phyloP scores from a whole-genome alignment of 2,888 invertebrate species.

The Eupithecia insigniata region DNA sequence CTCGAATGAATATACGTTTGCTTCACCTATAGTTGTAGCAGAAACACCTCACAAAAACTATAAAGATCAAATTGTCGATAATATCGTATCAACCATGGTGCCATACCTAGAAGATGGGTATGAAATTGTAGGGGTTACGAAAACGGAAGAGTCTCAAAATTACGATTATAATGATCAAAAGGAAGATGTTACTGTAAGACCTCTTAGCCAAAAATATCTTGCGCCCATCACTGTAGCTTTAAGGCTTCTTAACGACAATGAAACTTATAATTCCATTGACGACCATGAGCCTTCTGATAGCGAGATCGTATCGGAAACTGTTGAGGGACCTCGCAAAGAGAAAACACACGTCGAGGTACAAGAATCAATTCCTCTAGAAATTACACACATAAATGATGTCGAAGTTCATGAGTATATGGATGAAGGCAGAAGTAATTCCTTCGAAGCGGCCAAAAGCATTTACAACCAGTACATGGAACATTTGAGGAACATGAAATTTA shows the following conservation, averaged over 20 bases:
- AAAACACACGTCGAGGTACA: constrained; percentile 86
- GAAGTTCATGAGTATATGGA: constrained; percentile 77
- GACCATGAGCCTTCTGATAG: constrained; percentile 74
- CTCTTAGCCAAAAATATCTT: constrained; percentile 82
- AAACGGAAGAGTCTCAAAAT: constrained; percentile 53
- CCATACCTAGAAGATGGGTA: constrained; percentile 76
- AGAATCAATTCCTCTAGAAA: constrained; percentile 85
- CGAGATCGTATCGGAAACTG: constrained; percentile 68
- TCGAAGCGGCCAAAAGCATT: constrained; percentile 60
- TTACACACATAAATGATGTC: constrained; percentile 77
- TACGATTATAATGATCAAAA: constrained; percentile 50
- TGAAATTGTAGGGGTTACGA: constrained; percentile 73
- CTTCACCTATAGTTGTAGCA: constrained; percentile 79
- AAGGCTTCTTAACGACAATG: constrained; percentile 77
- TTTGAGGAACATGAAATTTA: constrained; percentile 70
- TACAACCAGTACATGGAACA: constrained; percentile 69
- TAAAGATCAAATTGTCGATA: constrained; percentile 70
- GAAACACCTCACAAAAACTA: constrained; percentile 60
- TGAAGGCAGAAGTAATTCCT: constrained; percentile 63
- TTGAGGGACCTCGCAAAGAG: constrained; percentile 68
- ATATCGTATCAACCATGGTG: constrained; percentile 75
- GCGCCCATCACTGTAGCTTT: constrained; percentile 86
- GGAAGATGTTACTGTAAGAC: constrained; percentile 83
- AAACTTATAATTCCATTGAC: constrained; percentile 67
- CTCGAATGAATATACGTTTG: constrained; percentile 66